Evolutionary conservation across 2,888 invertebrate genomes (phyloP).

Genomic region (Hirtodrosophila cameraria): DNA sequence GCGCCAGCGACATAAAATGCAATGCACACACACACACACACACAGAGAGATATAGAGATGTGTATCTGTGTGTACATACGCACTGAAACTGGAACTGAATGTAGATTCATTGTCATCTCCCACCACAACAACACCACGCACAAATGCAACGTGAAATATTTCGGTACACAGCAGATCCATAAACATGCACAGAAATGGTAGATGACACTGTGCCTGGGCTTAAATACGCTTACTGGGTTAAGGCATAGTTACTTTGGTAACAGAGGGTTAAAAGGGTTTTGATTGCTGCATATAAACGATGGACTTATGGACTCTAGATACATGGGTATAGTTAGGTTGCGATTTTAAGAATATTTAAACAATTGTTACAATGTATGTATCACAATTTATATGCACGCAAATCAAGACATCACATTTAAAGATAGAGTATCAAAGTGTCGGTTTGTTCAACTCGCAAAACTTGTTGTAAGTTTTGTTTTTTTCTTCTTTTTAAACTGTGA

Average conservation of each 20-base stretch:
- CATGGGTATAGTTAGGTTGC: too few species aligned
- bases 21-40: conserved; percentile 35
- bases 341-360: too few species aligned
- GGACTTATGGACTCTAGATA: too few species aligned
- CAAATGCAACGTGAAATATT: conserved; percentile 60
- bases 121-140: conserved; percentile 14
- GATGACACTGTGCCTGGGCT: neutral
- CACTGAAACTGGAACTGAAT: conserved; percentile 6
- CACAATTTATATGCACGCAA: too few species aligned
- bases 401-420: too few species aligned
- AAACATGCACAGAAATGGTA: conserved; percentile 10
- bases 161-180: conserved; percentile 24
- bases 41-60: neutral
- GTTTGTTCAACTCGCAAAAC: too few species aligned
- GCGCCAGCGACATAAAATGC: conserved; percentile 65
- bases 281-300: too few species aligned
- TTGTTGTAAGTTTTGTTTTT: conserved; percentile 3
- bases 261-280: too few species aligned
- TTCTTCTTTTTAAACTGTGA: conserved; percentile 22
- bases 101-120: conserved; percentile 3
- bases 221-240: neutral
- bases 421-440: too few species aligned
- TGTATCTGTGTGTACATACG: conserved; percentile 2
- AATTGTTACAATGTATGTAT: too few species aligned
- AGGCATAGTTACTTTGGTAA: neutral